Base-by-base conservation (phyloP, 2,113 vertebrate genomes). In the Chaetops frenatus region DNA sequence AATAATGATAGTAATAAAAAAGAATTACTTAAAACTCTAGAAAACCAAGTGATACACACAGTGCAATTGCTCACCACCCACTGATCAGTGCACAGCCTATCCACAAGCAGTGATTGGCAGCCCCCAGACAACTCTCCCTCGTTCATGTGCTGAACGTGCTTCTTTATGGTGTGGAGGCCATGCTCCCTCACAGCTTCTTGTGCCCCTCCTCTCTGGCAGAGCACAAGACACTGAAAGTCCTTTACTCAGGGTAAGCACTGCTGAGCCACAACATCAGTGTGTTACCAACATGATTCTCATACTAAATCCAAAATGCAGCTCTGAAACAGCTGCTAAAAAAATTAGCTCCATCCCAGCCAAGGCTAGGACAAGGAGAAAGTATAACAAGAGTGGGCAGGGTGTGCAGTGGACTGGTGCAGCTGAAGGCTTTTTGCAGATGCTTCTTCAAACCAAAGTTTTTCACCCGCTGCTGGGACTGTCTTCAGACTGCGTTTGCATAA, bases 181-280 rank as follows among this genome's bases (percentile, higher is more conserved):
- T 45, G 27, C 15, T 88, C 7, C 3, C 23, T 73, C 15, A 18
- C 23, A 10, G 27, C 5, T 28, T 45, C 27, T 23, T 51, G 45
- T 60, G 53, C 14, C 6, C 5, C 45, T 58, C 33, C 13, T 66
- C 28, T 8, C 2, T 28, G 44, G 5, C 38, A 45, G 45, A 4
- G 33, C 67, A 38, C 0, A 2, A 38, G 8, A 15, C 44, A 16
- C 28, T 23, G n/a, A 11, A 28, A 25, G 36, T 3, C 23, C 27
- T 10, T 1, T 60, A 29, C 19, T 66, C 10, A n/a, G 19, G 4
- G 36, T 45, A 29, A 13, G 28, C 20, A 2, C 19, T 73, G 6
- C 28, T 38, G 36, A 88, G 19, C 23, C 51, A 45, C 60, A 81
- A 45, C 28, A n/a, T 8, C 67, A 7, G 11, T 21, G 58, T 57